A percentile compares a stretch with the other conserved stretches of the same genome.
These are phyloP conservation scores for Hylia prasina DNA, from an alignment of 2,113 vertebrate species.

Conservation along the genomic window DNA sequence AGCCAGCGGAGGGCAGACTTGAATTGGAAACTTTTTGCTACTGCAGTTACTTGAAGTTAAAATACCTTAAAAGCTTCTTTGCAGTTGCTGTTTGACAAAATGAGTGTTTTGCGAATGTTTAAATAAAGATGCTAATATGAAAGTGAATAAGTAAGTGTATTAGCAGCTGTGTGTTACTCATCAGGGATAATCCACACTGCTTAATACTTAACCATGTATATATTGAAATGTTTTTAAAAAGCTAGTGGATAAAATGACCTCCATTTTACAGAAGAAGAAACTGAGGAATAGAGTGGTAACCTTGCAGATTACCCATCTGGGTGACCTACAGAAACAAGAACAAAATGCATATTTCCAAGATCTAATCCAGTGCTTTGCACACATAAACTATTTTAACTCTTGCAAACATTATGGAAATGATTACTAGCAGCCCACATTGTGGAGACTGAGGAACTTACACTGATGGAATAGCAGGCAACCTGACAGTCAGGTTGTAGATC, in stretches of 20 bases:
- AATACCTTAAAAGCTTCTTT: conserved; percentile 21
- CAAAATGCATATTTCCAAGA: not conserved
- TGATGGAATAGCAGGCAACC: conserved; percentile 72
- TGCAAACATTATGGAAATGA: conserved; percentile 15
- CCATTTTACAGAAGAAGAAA: not conserved
- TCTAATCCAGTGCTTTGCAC: not conserved
- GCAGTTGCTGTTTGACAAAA: conserved; percentile 1
- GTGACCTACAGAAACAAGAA: not conserved
- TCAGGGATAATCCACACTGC: not conserved
- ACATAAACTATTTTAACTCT: conserved; percentile 56
- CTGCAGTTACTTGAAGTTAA: not conserved
- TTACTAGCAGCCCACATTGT: conserved; percentile 71
- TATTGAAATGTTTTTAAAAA: not conserved
- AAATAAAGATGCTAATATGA: not conserved
- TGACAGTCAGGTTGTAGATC: not conserved
- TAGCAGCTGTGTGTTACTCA: not conserved
- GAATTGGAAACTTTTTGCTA: conserved; percentile 13
- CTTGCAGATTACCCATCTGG: not conserved
- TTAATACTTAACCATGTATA: not conserved
- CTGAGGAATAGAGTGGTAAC: not conserved
- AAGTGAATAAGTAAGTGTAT: not conserved
- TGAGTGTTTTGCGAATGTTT: not conserved
- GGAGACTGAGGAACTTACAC: conserved; percentile 70
- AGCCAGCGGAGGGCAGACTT: conserved; percentile 53
- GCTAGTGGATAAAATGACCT: not conserved